Evolutionary conservation across 2,113 vertebrate species (phyloP).

Genomic region (Odocoileus hemionus): DNA sequence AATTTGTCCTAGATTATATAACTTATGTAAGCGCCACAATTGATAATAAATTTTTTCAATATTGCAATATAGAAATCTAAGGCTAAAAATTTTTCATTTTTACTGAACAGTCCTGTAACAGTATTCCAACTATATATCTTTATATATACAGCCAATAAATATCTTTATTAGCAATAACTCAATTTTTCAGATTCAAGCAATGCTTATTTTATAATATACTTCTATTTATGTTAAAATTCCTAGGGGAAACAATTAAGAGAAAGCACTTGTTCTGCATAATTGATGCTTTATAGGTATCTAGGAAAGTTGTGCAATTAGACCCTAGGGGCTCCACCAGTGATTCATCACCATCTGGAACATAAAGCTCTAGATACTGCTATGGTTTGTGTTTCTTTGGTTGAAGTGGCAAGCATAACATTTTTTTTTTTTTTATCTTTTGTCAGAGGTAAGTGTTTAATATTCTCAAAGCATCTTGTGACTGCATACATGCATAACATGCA

Average conservation of each 20-base stretch:
- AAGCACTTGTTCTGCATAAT: conserved; percentile 73
- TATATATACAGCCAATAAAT: not conserved
- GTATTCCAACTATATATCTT: not conserved
- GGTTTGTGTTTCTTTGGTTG: not conserved
- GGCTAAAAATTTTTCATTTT: not conserved
- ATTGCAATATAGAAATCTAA: not conserved
- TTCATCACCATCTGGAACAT: conserved; percentile 77
- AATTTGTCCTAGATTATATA: not conserved
- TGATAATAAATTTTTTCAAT: not conserved
- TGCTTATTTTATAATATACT: conserved; percentile 53
- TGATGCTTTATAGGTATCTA: conserved; percentile 74
- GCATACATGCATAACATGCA: not conserved
- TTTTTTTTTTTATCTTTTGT: not conserved
- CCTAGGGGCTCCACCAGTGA: conserved; percentile 65
- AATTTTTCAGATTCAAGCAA: conserved; percentile 58
- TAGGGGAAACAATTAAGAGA: conserved; percentile 73
- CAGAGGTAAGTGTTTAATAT: not conserved
- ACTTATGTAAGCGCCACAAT: not conserved
- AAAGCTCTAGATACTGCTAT: conserved; percentile 45
- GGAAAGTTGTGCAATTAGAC: conserved; percentile 73
- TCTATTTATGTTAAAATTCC: conserved; percentile 68
- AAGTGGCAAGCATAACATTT: not conserved
- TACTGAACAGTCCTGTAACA: not conserved
- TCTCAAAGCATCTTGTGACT: not conserved
- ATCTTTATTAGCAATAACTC: conserved; percentile 1